Conservation (phyloP, 2,888 invertebrate species). For the Cephalotes varians region DNA sequence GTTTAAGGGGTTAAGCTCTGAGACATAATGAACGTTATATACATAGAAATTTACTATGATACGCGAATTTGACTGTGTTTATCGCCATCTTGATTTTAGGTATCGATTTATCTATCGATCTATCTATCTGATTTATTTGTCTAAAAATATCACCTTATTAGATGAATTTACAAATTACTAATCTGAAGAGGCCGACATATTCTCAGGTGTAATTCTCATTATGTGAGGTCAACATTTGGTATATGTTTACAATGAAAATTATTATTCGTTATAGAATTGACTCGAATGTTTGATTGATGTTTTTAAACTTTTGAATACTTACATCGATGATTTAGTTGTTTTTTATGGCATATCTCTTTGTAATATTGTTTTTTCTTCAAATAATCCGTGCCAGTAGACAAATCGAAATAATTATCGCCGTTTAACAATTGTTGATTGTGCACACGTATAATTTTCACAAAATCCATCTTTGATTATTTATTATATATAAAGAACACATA, state of each 20-base stretch:
- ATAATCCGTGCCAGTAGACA: background rate
- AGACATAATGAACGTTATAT: constrained; percentile 58
- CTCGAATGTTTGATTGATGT: constrained; percentile 46
- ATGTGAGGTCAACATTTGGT: constrained; percentile 34
- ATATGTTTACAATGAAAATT: constrained; percentile 37
- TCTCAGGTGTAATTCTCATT: constrained; percentile 25
- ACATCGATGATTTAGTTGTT: constrained; percentile 1
- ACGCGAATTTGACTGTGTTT: constrained; percentile 68
- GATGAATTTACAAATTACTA: constrained; percentile 37
- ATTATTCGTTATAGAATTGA: constrained; percentile 49
- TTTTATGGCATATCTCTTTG: background rate
- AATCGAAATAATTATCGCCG: constrained; percentile 38
- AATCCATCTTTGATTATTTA: constrained; percentile 22
- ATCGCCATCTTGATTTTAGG: constrained; percentile 64
- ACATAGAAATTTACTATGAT: constrained; percentile 54
- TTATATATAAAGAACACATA: constrained; percentile 44
- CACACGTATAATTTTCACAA: constrained; percentile 14
- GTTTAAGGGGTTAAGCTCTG: constrained; percentile 9
- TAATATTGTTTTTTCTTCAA: background rate
- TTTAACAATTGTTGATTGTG: constrained; percentile 3
- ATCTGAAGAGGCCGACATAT: constrained; percentile 38
- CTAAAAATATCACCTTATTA: constrained; percentile 55
- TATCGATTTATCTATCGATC: constrained; percentile 65
- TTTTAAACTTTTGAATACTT: constrained; percentile 21
- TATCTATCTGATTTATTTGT: constrained; percentile 65